A percentile compares a stretch with the other conserved stretches of the same genome.
Evolutionary conservation across 2,888 invertebrate species (phyloP).

Genomic region (Yponomeuta plumbellus): DNA sequence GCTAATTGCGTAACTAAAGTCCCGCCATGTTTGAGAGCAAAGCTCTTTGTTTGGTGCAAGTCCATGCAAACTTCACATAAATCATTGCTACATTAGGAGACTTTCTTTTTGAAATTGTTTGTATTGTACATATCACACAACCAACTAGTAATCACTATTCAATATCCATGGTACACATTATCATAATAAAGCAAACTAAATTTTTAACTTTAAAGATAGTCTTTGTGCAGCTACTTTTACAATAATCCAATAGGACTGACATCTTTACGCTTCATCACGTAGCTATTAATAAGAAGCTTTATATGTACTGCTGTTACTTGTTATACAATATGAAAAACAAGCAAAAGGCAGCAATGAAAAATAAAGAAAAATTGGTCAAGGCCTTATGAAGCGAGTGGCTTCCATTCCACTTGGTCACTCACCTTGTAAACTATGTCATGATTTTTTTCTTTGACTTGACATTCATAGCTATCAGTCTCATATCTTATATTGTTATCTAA

Average conservation of each 20-base stretch:
- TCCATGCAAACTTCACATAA: background rate
- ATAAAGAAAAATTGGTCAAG: background rate
- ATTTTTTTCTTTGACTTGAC: background rate
- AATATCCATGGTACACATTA: too few relatives aligned
- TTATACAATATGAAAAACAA: conserved; percentile 19
- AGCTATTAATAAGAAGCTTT: background rate
- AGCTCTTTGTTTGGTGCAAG: conserved; percentile 42
- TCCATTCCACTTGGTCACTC: background rate
- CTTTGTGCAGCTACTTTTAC: too few relatives aligned
- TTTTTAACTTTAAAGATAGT: too few relatives aligned
- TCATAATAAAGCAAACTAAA: too few relatives aligned
- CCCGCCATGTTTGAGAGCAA: conserved; percentile 44
- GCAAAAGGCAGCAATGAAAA: background rate
- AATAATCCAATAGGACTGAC: too few relatives aligned
- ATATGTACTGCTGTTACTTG: background rate
- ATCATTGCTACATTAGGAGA: background rate
- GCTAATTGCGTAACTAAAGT: conserved; percentile 57
- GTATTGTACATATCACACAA: too few relatives aligned
- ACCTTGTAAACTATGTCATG: background rate
- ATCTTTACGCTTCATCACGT: too few relatives aligned
- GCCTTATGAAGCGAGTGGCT: background rate
- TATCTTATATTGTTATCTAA: background rate
- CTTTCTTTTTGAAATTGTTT: too few relatives aligned
- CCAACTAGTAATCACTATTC: too few relatives aligned
- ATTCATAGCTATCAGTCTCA: background rate